Conservation (phyloP, 2,113 vertebrate genomes). For the Probosciger aterrimus region DNA sequence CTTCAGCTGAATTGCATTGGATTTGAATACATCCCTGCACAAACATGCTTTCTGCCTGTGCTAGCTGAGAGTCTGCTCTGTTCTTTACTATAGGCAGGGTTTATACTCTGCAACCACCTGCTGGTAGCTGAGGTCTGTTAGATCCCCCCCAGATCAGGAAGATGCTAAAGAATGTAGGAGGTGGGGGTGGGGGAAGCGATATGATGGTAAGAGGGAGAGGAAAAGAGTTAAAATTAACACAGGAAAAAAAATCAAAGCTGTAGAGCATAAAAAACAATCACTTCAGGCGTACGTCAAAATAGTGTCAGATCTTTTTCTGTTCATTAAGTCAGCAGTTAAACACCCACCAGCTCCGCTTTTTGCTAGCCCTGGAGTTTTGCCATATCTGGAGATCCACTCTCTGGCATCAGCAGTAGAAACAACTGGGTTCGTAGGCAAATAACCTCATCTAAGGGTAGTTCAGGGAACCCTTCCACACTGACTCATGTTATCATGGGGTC, state of each 20-base stretch:
- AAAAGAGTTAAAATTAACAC: not conserved
- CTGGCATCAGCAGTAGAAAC: not conserved
- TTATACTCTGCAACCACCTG: not conserved
- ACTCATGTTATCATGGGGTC: not conserved
- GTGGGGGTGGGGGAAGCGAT: fast-evolving
- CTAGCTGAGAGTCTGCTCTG: not conserved
- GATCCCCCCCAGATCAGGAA: not conserved
- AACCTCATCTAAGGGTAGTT: not conserved
- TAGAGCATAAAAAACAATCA: not conserved
- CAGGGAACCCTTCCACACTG: not conserved
- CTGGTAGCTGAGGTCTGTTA: not conserved
- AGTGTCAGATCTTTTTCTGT: slow-evolving; percentile 33
- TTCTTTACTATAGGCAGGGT: not conserved
- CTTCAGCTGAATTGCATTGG: fast-evolving
- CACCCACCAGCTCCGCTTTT: slow-evolving; percentile 7
- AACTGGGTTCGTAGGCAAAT: not conserved
- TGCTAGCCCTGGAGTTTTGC: not conserved
- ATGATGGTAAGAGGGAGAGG: not conserved
- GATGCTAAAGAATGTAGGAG: not conserved
- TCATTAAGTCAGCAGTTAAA: slow-evolving; percentile 52
- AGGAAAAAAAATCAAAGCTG: not conserved
- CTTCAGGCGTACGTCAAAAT: slow-evolving; percentile 46
- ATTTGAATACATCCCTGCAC: not conserved
- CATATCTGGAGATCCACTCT: not conserved
- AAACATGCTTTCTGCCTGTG: not conserved